These are phyloP conservation scores for Chroicocephalus ridibundus DNA, from an alignment of 2,113 vertebrate species.

Conservation along the genomic window DNA sequence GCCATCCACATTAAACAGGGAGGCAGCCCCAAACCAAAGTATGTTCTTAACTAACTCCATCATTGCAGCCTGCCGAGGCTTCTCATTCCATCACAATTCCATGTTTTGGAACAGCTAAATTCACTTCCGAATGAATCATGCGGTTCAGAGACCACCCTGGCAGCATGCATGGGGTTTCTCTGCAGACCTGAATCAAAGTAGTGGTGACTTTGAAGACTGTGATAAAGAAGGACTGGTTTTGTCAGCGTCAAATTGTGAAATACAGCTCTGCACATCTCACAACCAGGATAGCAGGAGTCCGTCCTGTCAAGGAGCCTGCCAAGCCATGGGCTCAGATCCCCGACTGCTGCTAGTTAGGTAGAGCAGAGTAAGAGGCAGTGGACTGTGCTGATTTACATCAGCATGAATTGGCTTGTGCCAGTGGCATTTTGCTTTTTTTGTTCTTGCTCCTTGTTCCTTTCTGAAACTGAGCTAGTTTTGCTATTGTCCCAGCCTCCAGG, in stretches of 20 bases:
- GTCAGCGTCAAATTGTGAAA: background rate
- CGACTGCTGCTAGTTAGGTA: background rate
- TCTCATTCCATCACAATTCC: background rate
- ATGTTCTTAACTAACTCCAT: background rate
- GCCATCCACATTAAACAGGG: background rate
- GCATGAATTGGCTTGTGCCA: background rate
- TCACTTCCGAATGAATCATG: background rate
- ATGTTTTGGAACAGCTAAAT: background rate
- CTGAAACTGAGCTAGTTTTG: background rate
- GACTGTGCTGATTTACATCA: background rate
- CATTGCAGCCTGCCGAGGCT: background rate
- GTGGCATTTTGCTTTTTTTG: background rate
- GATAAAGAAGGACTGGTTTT: background rate
- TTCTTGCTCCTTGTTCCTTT: background rate
- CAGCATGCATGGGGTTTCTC: background rate
- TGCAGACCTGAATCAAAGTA: background rate
- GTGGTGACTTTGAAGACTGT: background rate
- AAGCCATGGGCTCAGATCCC: background rate
- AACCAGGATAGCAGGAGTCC: background rate
- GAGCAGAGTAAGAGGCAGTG: background rate
- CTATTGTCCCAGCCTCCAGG: background rate
- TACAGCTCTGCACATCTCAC: background rate
- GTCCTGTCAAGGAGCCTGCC: background rate
- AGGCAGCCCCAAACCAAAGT: background rate
- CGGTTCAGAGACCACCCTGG: background rate